Evolutionary conservation across 64 coral and sea anemone species (phyloP).

Genomic region (Porites australiensis): DNA sequence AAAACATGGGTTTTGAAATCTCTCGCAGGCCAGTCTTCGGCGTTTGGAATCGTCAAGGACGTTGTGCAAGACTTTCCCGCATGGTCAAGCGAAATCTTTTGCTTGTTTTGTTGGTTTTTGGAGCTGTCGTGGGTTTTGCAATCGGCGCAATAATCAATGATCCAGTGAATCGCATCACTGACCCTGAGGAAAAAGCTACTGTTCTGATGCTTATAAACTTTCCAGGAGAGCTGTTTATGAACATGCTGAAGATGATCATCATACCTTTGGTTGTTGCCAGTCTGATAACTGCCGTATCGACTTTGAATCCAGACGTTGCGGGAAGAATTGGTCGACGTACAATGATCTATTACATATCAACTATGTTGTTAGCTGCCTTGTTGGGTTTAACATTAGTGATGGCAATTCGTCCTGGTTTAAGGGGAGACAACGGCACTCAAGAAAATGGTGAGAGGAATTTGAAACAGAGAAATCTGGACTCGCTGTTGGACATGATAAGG

Average conservation of each 20-base stretch:
- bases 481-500: constrained; percentile 35
- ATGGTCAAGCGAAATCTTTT: constrained; percentile 32
- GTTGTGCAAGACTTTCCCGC: not conserved
- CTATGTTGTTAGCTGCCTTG: constrained; percentile 55
- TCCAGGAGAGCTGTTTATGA: constrained; percentile 65
- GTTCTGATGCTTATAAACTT: constrained; percentile 56
- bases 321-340: constrained; percentile 64
- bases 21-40: not conserved
- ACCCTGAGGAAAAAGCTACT: constrained; percentile 46
- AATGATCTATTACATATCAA: constrained; percentile 65
- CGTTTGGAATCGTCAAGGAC: not conserved
- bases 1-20: not conserved
- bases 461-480: constrained; percentile 8
- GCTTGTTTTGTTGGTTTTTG: constrained; percentile 46
- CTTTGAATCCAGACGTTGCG: constrained; percentile 62
- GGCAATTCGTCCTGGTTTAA: constrained; percentile 58
- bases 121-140: constrained; percentile 42
- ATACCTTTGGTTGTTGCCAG: constrained; percentile 75
- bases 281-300: constrained; percentile 70
- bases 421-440: not conserved
- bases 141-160: constrained; percentile 57
- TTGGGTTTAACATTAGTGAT: constrained; percentile 68
- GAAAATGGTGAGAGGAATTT: not conserved
- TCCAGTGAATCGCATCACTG: constrained; percentile 52
- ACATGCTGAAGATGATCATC: constrained; percentile 73